Conservation (phyloP, 2,797 vertebrate genomes). For the Pangasius mekongensis region DNA sequence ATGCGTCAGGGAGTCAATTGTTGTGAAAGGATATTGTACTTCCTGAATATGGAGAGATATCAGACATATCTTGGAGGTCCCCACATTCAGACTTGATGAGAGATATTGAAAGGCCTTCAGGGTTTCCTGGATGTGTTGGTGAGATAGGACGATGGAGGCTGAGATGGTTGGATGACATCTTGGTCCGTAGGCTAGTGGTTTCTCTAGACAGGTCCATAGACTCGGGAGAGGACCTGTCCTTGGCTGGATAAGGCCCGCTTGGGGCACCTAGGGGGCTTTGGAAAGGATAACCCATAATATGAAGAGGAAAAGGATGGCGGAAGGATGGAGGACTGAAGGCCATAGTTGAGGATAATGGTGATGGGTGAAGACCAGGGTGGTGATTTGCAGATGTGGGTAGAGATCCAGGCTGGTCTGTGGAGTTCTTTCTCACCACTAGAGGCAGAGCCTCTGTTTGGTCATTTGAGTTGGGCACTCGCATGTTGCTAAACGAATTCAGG, state of each 20-base stretch:
- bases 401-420: slow-evolving; percentile 82
- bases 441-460: slow-evolving; percentile 98
- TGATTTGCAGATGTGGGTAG: slow-evolving; percentile 81
- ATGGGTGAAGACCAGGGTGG: slow-evolving; percentile 87
- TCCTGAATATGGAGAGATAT: slow-evolving; percentile 97
- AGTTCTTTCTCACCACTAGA: slow-evolving; percentile 93
- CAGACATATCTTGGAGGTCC: slow-evolving; percentile 96
- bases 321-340: slow-evolving; percentile 94
- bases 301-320: slow-evolving; percentile 94
- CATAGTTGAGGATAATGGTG: slow-evolving; percentile 87
- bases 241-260: slow-evolving; percentile 85
- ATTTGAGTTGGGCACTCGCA: slow-evolving; percentile 82
- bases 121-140: slow-evolving; percentile 87
- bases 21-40: slow-evolving; percentile 95
- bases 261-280: slow-evolving; percentile 88
- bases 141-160: slow-evolving; percentile 89
- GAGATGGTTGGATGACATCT: slow-evolving; percentile 94
- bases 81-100: slow-evolving; percentile 98
- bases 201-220: slow-evolving; percentile 94
- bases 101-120: slow-evolving; percentile 91
- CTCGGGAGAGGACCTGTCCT: slow-evolving; percentile 91
- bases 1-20: background rate
- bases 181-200: slow-evolving; percentile 94
- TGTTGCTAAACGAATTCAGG: slow-evolving; percentile 86
- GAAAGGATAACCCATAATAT: slow-evolving; percentile 97